Base-by-base conservation (phyloP, 1,140 invertebrate species). In the Geopemphigus sp. region DNA sequence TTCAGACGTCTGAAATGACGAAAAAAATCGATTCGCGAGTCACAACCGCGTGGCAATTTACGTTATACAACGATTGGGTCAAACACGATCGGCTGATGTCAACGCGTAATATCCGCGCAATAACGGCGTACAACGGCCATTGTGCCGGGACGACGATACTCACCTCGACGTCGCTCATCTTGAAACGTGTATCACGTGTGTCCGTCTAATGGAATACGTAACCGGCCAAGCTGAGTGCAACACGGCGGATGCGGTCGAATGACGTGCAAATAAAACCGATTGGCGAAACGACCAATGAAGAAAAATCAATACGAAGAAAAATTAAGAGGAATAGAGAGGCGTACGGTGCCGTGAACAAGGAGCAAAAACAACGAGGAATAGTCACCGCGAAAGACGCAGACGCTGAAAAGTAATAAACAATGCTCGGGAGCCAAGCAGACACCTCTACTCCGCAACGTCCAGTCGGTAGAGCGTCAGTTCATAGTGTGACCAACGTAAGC, bases 131-230 rank as follows among this genome's bases (percentile, higher is more conserved):
- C 32, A 39, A 39, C n/a, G n/a, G n/a, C n/a, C n/a, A n/a, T n/a
- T n/a, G n/a, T n/a, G n/a, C n/a, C n/a, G n/a, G n/a, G n/a, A n/a
- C n/a, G n/a, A n/a, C n/a, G n/a, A n/a, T 26, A 47, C 74, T 78
- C 19, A 78, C 74, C 74, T 78, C 74, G 39, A 78, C 57, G 74
- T 78, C 74, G 26, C 74, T 78, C 74, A 78, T 78, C 29, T 29
- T 63, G 74, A 76, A 15, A 54, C 12, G n/a, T 22, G 19, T 63
- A 63, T 78, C 74, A 78, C 74, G 74, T 78, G 73, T 22, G 8
- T 78, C 74, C 22, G 22, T 45, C 12, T 32, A 2, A 2, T 32
- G 26, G 6, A 26, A 19, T 19, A 24, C 19, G 22, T n/a, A n/a
- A 22, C 22, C 15, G 1, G 10, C 45, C 22, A 47, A 47, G 61